These are phyloP conservation scores for Aplodontia rufa DNA, from an alignment of 2,113 vertebrate species.

Conservation along the genomic window DNA sequence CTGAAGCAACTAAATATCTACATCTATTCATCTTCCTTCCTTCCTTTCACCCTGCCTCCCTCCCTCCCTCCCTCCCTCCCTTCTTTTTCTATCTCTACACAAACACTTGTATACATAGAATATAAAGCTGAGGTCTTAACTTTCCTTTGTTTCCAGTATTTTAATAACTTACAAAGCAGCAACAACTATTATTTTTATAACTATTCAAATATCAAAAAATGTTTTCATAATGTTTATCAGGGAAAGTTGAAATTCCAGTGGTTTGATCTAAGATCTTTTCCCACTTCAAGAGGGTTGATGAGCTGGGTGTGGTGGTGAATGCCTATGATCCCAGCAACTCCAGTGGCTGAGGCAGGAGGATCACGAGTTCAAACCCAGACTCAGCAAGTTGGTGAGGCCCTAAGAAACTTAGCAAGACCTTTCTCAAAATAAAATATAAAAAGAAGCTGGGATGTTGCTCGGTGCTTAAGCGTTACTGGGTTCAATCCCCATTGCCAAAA, in stretches of 20 bases:
- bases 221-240: not conserved
- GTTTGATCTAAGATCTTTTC: not conserved
- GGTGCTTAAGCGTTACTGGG: no score
- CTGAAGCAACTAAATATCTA: not conserved
- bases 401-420: no score
- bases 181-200: not conserved
- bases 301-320: no score
- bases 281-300: not conserved
- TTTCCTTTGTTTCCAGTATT: not conserved
- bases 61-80: no score
- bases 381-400: no score
- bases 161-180: not conserved
- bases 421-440: no score
- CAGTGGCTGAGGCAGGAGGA: no score
- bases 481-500: no score
- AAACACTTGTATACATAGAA: not conserved
- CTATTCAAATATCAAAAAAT: not conserved
- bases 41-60: not conserved
- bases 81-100: not conserved
- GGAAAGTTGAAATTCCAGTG: not conserved
- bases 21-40: not conserved
- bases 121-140: not conserved
- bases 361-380: no score
- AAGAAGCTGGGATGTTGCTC: no score
- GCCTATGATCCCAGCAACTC: no score